Evolutionary conservation across 2,797 vertebrate species (phyloP).

Genomic region (Syndactyla subalaris): DNA sequence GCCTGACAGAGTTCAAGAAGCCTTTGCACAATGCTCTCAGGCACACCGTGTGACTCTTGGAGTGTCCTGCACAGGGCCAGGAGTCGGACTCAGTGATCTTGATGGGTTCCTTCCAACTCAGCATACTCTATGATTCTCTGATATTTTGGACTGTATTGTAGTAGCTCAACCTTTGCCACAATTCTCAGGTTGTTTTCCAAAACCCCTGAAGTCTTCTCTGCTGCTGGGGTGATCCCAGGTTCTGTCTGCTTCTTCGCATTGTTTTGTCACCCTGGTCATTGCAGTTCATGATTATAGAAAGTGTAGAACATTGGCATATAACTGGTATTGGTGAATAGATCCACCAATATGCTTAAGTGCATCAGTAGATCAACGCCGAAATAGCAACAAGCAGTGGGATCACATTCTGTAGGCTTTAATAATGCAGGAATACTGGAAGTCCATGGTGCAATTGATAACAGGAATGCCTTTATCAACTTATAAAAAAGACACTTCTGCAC

Average conservation of each 20-base stretch:
- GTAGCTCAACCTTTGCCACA: not conserved
- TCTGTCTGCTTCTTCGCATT: not conserved
- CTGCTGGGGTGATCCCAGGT: not conserved
- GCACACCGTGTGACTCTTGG: not conserved
- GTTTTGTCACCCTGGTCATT: not conserved
- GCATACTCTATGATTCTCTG: not conserved
- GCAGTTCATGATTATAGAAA: not conserved
- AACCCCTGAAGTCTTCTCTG: not conserved
- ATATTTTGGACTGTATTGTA: not conserved
- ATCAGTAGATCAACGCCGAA: not conserved
- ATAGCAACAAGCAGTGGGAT: not conserved
- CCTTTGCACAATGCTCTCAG: not conserved
- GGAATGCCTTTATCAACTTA: not conserved
- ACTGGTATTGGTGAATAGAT: not conserved
- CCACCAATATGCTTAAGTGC: not conserved
- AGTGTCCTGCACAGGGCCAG: not conserved
- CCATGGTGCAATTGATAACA: not conserved
- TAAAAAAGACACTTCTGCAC: not conserved
- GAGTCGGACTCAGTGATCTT: not conserved
- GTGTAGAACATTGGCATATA: not conserved
- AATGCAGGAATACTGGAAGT: not conserved
- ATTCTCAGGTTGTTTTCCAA: not conserved
- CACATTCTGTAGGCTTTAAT: not conserved
- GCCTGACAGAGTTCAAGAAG: not conserved
- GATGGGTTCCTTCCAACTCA: not conserved